A percentile compares a stretch with the other conserved stretches of the same genome.
These are phyloP conservation scores for Pandemis corylana DNA, from an alignment of 2,888 invertebrate species.

Conservation along the genomic window DNA sequence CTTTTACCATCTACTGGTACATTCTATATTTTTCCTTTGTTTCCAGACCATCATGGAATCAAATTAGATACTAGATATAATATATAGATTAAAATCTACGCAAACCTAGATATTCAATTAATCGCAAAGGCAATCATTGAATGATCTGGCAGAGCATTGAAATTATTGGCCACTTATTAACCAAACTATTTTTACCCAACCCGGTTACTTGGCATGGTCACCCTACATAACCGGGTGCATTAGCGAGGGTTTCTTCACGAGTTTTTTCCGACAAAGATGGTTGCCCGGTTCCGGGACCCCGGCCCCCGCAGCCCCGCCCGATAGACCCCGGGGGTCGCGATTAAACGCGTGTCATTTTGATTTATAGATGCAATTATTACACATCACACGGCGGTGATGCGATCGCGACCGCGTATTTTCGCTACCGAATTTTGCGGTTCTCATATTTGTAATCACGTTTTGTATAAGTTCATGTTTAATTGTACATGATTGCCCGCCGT, in stretches of 20 bases:
- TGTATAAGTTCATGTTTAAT: not conserved
- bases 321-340: conserved; percentile 36
- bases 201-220: conserved; percentile 26
- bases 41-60: too few species aligned
- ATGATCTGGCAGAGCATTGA: not conserved
- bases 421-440: conserved; percentile 18
- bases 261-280: conserved; percentile 42
- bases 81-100: not conserved
- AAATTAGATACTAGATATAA: too few species aligned
- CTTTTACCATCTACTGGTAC: too few species aligned
- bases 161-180: not conserved
- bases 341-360: conserved; percentile 45
- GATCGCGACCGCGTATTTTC: conserved; percentile 33
- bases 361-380: conserved; percentile 45
- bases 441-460: conserved; percentile 16
- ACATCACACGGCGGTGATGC: conserved; percentile 37
- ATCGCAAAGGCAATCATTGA: too few species aligned
- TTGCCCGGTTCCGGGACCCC: conserved; percentile 37
- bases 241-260: conserved; percentile 38
- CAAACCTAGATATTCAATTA: not conserved
- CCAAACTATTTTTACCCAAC: not conserved
- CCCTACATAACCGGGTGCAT: conserved; percentile 38
- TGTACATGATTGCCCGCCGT: too few species aligned
- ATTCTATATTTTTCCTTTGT: too few species aligned
- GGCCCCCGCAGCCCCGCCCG: conserved; percentile 9